Percentiles rank a stretch among this genome's conserved stretches.
phyloP scores from a whole-genome alignment of 2,888 invertebrate genomes.

The Machimus atricapillus region DNA sequence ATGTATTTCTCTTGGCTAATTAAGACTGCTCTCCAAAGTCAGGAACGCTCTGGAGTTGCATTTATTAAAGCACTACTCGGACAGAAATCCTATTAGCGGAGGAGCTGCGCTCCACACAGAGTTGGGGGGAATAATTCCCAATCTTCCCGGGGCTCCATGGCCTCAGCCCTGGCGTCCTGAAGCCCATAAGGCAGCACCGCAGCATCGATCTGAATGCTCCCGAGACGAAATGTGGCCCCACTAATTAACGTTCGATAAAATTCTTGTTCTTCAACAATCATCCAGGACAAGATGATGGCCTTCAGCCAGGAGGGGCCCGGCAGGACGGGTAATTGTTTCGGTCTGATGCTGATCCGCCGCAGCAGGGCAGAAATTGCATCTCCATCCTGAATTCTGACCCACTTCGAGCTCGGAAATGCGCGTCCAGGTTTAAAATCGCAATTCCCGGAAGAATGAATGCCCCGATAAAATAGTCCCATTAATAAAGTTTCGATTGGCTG shows the following conservation, averaged over 20 bases:
- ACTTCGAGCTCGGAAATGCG: neutral
- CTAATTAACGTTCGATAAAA: slow-evolving; percentile 33
- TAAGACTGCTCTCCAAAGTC: slow-evolving; percentile 7
- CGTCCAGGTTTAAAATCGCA: neutral
- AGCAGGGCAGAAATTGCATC: neutral
- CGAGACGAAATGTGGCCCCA: neutral
- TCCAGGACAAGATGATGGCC: neutral
- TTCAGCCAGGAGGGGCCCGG: neutral
- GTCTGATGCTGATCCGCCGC: neutral
- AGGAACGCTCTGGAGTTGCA: slow-evolving; percentile 10
- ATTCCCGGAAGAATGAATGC: neutral
- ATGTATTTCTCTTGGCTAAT: slow-evolving; percentile 19
- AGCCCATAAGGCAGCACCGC: neutral
- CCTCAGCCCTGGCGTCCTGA: neutral
- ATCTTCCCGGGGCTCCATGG: neutral
- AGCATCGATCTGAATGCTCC: neutral
- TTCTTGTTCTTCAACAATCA: slow-evolving; percentile 19
- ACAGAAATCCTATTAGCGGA: slow-evolving; percentile 15
- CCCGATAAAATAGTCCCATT: neutral
- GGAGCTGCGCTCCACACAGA: neutral
- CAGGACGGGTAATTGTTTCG: slow-evolving; percentile 24
- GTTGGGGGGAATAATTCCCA: neutral
- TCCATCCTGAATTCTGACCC: neutral
- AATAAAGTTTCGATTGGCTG: neutral
- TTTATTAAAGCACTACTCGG: slow-evolving; percentile 26